Base-by-base conservation (phyloP, 2,113 vertebrate species). In the Grammomys surdaster region DNA sequence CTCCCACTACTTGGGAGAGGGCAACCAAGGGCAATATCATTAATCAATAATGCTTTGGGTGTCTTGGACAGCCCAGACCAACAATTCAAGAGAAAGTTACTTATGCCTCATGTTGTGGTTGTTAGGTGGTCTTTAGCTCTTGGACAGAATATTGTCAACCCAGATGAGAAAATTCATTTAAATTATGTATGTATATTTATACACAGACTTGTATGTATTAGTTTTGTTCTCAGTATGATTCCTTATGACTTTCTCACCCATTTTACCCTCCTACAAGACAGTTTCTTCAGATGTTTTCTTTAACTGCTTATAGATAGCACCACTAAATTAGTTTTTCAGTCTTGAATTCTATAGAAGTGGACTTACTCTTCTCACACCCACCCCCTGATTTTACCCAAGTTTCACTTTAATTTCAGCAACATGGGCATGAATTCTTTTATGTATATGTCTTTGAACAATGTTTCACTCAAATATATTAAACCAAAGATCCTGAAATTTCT, bases 401-500 rank as follows among this genome's bases (percentile, higher is more conserved):
- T 91, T 60, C 43, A 63, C 51, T 7, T 43, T 31, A 90, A 84
- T 13, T 80, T 95, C 54, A 84, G 72, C 87, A 70, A 76, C 14
- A 73, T 7, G 28, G 69, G 7, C 13, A 85, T 1, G 13, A 16
- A 43, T 6, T 77, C 9, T 60, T 95, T 89, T 87, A 81, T n/a
- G 24, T 46, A 33, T 5, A 51, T 86, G 6, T 77, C 54, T 78
- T 46, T 81, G 40, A 24, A 86, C 20, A 86, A 67, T 28, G 46
- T 33, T 67, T 48, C 28, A 67, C 60, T 43, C 17, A 60, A 80
- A 76, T 88, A 84, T 84, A 40, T 43, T 36, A 58, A 81, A 33
- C 19, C 33, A 84, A 88, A 88, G 26, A 91, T 51, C 54, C 63
- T 51, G 60, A 88, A 88, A 43, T 58, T 95, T 87, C n/a, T 46